These are phyloP conservation scores for Orchesella cincta DNA, from an alignment of 1,140 invertebrate species.

Conservation along the genomic window DNA sequence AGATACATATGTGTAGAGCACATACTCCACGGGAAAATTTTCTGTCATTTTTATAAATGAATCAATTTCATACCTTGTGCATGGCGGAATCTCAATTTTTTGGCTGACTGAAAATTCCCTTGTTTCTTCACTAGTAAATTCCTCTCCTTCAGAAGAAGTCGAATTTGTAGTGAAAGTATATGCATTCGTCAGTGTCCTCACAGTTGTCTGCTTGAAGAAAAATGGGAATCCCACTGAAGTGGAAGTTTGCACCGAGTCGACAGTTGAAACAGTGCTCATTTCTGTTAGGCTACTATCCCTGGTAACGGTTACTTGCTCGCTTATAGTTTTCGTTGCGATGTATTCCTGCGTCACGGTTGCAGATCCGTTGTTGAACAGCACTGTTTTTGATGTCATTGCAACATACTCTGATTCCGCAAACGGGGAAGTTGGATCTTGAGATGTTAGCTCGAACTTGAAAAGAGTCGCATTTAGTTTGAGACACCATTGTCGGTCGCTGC, in stretches of 20 bases:
- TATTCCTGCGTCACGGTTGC: background rate
- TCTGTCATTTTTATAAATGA: background rate
- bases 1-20: background rate
- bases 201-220: background rate
- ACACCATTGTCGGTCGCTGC: background rate
- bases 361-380: background rate
- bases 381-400: background rate
- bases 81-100: background rate
- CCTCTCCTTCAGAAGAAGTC: no score
- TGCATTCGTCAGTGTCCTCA: background rate
- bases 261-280: background rate
- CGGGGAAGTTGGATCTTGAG: background rate
- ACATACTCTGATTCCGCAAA: background rate
- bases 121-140: background rate
- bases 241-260: background rate
- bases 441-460: background rate
- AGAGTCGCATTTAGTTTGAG: background rate
- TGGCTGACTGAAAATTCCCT: background rate
- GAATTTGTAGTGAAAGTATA: no score
- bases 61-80: background rate
- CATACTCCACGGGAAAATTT: slow-evolving; percentile 1
- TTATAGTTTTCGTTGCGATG: background rate
- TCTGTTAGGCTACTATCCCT: background rate
- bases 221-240: background rate
- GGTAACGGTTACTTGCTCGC: background rate